Base-by-base conservation (phyloP, 64 coral and sea anemone genomes). In the Pachyseris speciosa region DNA sequence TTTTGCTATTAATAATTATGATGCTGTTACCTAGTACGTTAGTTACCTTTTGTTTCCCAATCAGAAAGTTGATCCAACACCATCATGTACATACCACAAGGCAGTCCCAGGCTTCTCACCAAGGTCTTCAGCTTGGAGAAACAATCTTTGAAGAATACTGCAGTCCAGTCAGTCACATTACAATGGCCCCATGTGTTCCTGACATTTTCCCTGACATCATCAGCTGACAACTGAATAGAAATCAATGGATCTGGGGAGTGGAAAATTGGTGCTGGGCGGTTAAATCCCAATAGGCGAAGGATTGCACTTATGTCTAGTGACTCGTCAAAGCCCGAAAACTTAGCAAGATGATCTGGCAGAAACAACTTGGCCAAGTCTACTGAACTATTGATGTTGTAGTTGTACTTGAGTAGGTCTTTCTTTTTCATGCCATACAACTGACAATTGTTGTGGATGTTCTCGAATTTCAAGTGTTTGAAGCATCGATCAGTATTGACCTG, bases 1-100 rank as follows among this genome's bases (percentile, higher is more conserved):
- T n/a, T n/a, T n/a, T n/a, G n/a, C n/a, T n/a, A n/a, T n/a, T n/a
- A n/a, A n/a, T n/a, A n/a, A n/a, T n/a, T n/a, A n/a, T n/a, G n/a
- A n/a, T n/a, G n/a, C n/a, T n/a, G n/a, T n/a, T n/a, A n/a, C n/a
- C n/a, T n/a, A n/a, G n/a, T n/a, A n/a, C n/a, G n/a, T n/a, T n/a
- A n/a, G n/a, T n/a, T 9, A 93, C 91, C 91, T 93, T 55, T 65
- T 12, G 61, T 93, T 76, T 93, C 91, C 91, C 91, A 93, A n/a
- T 93, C 91, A 17, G 36, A 71, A 27, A 94, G 76, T n/a, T 89
- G 86, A 39, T 94, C 52, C 4, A 89, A 9, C 19, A 72, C 33
- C 11, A 16, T 45, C 37, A 27, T 74, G 24, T 59, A 17, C 50
- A 41, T 51, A 48, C 51, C 30, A 36, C 30, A 24, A 73, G 50